Conservation (phyloP, 1,140 invertebrate species). For the Achroia grisella region DNA sequence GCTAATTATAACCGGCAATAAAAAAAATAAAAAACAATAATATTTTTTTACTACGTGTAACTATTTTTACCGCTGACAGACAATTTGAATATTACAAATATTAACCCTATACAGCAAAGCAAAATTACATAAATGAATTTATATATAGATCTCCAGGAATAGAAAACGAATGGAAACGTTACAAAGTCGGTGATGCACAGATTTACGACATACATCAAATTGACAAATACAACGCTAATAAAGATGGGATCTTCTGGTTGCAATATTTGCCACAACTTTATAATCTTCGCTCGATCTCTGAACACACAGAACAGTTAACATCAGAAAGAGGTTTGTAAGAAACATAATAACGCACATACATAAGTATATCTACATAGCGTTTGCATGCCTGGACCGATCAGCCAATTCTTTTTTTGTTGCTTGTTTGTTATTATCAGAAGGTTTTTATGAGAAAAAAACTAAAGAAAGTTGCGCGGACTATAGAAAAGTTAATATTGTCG, state of each 20-base stretch:
- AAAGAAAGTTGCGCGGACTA: too few species aligned
- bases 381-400: too few species aligned
- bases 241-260: constrained; percentile 54
- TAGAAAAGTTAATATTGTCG: too few species aligned
- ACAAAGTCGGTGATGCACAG: constrained; percentile 62
- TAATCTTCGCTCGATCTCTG: constrained; percentile 21
- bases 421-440: too few species aligned
- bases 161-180: constrained; percentile 75
- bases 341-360: too few species aligned
- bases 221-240: constrained; percentile 17
- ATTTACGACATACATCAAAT: constrained; percentile 43
- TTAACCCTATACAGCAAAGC: not conserved
- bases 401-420: too few species aligned
- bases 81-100: too few species aligned
- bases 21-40: too few species aligned
- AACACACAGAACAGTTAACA: constrained; percentile 40
- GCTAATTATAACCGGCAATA: constrained; percentile 3
- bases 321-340: constrained; percentile 31
- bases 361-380: too few species aligned
- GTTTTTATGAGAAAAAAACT: too few species aligned
- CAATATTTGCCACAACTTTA: constrained; percentile 55
- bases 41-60: too few species aligned
- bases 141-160: constrained; percentile 72
- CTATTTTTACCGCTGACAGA: too few species aligned
- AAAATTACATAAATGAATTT: not conserved